Conservation (phyloP, 1,140 invertebrate genomes). For the Hyphantria cunea region DNA sequence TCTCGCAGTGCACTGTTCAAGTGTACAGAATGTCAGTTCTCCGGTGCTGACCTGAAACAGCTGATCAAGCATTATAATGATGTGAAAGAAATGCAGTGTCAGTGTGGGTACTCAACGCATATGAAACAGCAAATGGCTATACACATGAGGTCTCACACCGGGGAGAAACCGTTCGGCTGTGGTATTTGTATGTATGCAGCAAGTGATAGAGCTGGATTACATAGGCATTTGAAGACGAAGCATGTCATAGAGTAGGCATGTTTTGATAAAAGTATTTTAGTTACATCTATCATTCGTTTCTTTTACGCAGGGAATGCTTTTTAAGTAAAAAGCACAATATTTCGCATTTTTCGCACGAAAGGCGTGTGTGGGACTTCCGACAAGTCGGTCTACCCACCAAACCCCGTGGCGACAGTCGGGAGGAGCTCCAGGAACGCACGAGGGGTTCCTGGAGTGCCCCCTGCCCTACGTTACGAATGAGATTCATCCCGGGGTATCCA, state of each 20-base stretch:
- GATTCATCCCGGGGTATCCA: no score
- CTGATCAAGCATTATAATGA: neutral
- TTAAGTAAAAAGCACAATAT: no score
- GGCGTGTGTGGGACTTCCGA: no score
- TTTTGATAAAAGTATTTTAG: no score
- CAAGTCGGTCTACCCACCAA: no score
- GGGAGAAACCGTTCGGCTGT: neutral
- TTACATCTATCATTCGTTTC: no score
- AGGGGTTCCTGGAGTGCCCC: no score
- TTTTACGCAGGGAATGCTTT: no score
- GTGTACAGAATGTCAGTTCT: constrained; percentile 9
- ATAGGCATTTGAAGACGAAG: constrained; percentile 13
- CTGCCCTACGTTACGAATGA: no score
- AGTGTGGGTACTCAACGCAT: constrained; percentile 5
- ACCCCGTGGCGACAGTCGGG: no score
- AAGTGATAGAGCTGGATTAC: neutral
- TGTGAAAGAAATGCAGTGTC: neutral
- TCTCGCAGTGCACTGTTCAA: neutral
- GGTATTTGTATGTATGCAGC: neutral
- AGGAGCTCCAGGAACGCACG: no score
- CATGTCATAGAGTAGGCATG: neutral
- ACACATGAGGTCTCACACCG: neutral
- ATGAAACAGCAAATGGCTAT: neutral
- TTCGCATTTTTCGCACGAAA: no score
- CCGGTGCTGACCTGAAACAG: neutral